Conservation (phyloP, 2,888 invertebrate genomes). For the Amphimallon solstitiale region DNA sequence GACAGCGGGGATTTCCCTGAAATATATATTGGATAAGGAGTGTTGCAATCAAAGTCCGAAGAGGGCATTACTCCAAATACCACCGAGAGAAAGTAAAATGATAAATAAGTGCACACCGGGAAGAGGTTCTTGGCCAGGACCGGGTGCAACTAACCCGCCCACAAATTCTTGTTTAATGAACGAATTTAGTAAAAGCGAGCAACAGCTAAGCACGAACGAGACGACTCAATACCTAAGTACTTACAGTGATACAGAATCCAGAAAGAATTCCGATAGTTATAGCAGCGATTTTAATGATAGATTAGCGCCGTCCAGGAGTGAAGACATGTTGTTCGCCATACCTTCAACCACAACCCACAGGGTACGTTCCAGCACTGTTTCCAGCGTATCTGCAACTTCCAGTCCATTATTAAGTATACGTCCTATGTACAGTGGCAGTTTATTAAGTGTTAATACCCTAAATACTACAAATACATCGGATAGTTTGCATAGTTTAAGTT, state of each 20-base stretch:
- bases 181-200: conserved; percentile 87
- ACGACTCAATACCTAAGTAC: conserved; percentile 68
- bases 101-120: conserved; percentile 81
- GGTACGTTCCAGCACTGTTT: conserved; percentile 64
- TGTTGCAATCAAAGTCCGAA: conserved; percentile 61
- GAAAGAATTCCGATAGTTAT: conserved; percentile 60
- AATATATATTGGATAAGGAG: conserved; percentile 63
- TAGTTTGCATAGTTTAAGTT: conserved; percentile 74
- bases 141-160: conserved; percentile 69
- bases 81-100: conserved; percentile 77
- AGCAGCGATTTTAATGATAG: conserved; percentile 62
- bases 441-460: conserved; percentile 71
- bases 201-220: conserved; percentile 72
- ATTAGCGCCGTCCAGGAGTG: conserved; percentile 81
- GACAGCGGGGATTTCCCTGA: conserved; percentile 58
- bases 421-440: conserved; percentile 71
- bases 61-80: conserved; percentile 73
- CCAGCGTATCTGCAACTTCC: conserved; percentile 74
- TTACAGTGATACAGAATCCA: conserved; percentile 60
- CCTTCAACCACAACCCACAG: conserved; percentile 44
- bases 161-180: conserved; percentile 56
- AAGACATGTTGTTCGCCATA: conserved; percentile 73
- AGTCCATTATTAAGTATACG: conserved; percentile 75
- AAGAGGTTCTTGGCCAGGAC: conserved; percentile 88
- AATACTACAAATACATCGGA: conserved; percentile 70